Evolutionary conservation across 2,797 vertebrate species (phyloP).

Genomic region (Myripristis jacobus): DNA sequence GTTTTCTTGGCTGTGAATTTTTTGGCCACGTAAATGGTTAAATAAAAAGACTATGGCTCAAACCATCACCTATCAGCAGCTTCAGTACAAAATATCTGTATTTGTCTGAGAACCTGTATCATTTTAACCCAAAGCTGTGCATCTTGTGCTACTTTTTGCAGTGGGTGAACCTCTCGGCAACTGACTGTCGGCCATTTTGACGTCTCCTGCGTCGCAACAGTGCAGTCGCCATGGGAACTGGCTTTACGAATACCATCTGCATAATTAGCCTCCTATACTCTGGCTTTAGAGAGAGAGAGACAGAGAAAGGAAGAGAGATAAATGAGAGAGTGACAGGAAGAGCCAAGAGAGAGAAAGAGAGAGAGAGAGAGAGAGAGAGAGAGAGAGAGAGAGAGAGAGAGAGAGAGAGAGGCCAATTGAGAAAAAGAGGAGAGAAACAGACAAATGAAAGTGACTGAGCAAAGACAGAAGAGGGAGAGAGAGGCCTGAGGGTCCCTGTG

Average conservation of each 20-base stretch:
- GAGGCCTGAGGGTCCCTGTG: conserved; percentile 32
- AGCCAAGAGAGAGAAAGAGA: too few relatives aligned
- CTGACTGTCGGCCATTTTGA: conserved; percentile 46
- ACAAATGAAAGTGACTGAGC: conserved; percentile 43
- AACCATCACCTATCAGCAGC: too few relatives aligned
- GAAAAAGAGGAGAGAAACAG: conserved; percentile 29
- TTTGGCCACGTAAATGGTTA: too few relatives aligned
- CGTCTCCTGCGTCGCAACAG: conserved; percentile 38
- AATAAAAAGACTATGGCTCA: too few relatives aligned
- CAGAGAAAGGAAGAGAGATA: neutral
- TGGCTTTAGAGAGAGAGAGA: conserved; percentile 39
- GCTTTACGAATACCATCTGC: conserved; percentile 63
- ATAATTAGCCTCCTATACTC: conserved; percentile 52
- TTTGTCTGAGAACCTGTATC: neutral
- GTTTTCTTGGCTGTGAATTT: too few relatives aligned
- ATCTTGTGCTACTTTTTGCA: conserved; percentile 21
- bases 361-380: neutral
- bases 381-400: too few relatives aligned
- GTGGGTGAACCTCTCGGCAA: conserved; percentile 29
- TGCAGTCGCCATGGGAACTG: conserved; percentile 73
- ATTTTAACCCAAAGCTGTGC: neutral
- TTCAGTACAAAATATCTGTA: too few relatives aligned
- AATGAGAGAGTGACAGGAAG: neutral
- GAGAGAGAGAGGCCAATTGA: too few relatives aligned
- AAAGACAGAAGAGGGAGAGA: conserved; percentile 1